Evolutionary conservation across 2,797 vertebrate species (phyloP), one percentile per base, ranked within the genome.

Genomic region (Mallotus villosus): DNA sequence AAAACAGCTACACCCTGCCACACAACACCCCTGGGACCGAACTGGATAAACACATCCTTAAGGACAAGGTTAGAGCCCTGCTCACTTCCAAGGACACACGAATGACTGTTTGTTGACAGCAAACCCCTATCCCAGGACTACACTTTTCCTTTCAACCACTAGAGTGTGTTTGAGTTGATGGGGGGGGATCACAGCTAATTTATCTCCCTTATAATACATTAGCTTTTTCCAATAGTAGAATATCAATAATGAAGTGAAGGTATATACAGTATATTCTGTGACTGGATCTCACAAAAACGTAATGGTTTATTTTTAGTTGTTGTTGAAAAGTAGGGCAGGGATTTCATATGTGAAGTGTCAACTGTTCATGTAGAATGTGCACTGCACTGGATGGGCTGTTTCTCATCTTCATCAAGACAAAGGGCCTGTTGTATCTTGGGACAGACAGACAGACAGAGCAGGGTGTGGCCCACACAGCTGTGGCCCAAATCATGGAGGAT

Each of bases 1-100:
- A 86, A 86, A 90, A 91, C 87, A 91, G 37, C 63, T 67, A 57
- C 84, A 81, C 63, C 64, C 67, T 71, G 5, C 22, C 22, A 57
- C 62, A 77, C 60, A 27, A n/a, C 46, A 68, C 11, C 27, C 16
- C 5, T 24, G 57, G 8, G 19, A 27, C 16, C 32, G 19, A 74
- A 67, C 46, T 2, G 64, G 22, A 73, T 74, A 24, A 71, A 68
- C 72, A 58, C 49, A 55, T 21, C 22, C 63, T 37, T 12, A 61
- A 61, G 25, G 21, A 32, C 5, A 32, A 63, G 24, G 66, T 72
- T 21, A 71, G 73, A 68, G n/a, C 46, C 16, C 17, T 11, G 5
- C n/a, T 49, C 8, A 5, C n/a, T 27, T 12, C 25, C 16, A 27
- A 8, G 19, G 34, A 12, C 3, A 55, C 21, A 34, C n/a, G 16